phyloP scores from a whole-genome alignment of 2,888 invertebrate genomes.

The Fabriciana adippe region DNA sequence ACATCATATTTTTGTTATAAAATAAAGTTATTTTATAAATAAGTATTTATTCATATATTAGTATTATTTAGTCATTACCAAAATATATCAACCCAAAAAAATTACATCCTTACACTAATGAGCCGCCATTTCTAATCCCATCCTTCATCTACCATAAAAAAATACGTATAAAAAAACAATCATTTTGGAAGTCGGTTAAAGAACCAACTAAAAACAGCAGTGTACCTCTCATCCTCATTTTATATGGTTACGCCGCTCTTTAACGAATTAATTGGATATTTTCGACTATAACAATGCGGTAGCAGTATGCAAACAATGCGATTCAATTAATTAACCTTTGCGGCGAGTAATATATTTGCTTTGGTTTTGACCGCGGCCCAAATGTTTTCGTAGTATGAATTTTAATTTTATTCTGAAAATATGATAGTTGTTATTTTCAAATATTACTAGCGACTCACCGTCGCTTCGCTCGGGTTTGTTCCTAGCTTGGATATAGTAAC shows the following conservation, averaged over 20 bases:
- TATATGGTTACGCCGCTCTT: neutral
- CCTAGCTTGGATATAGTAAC: no score
- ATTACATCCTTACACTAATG: no score
- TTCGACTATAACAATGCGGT: conserved; percentile 55
- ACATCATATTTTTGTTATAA: no score
- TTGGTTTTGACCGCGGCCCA: conserved; percentile 15
- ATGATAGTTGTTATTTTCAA: no score
- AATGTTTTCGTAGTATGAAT: conserved; percentile 20
- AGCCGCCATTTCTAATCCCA: no score
- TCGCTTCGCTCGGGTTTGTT: no score
- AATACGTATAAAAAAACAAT: neutral
- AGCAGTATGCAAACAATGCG: conserved; percentile 38
- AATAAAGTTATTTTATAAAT: no score
- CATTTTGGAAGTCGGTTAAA: neutral
- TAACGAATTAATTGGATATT: conserved; percentile 62
- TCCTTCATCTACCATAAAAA: no score
- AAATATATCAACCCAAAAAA: no score
- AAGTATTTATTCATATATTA: no score
- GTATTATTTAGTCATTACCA: no score
- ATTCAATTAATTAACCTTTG: conserved; percentile 29
- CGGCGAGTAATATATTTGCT: conserved; percentile 23
- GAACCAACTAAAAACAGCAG: neutral
- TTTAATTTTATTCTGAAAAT: neutral
- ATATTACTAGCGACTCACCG: no score
- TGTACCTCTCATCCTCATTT: neutral